phyloP scores from a whole-genome alignment of 2,113 vertebrate species.

The cat (Felis catus) region DNA sequence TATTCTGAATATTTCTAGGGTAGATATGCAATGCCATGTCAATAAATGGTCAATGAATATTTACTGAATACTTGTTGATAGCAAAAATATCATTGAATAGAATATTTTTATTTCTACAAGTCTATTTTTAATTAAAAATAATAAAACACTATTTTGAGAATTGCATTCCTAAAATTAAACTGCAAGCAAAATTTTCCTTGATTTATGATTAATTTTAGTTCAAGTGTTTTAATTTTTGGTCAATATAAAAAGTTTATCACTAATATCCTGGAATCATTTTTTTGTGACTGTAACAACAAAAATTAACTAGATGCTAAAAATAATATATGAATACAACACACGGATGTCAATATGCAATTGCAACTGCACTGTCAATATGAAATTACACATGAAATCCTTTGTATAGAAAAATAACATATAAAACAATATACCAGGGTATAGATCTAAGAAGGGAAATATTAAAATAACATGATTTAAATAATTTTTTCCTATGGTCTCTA shows the following conservation, averaged over 20 bases:
- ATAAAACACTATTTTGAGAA: slow-evolving; percentile 6
- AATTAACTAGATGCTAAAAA: neutral
- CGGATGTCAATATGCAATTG: neutral
- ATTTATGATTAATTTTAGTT: neutral
- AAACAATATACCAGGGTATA: neutral
- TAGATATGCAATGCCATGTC: neutral
- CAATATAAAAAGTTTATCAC: neutral
- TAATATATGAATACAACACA: neutral
- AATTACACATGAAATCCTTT: neutral
- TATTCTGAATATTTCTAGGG: neutral
- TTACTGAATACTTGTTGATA: neutral
- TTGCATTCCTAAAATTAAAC: neutral
- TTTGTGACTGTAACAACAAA: neutral
- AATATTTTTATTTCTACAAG: neutral
- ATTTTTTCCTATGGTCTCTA: neutral
- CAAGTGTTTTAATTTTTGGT: neutral
- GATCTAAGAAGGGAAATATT: neutral
- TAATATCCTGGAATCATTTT: neutral
- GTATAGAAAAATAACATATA: neutral
- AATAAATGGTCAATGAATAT: neutral
- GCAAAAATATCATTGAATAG: neutral
- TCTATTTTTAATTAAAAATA: neutral
- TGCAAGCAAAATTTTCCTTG: neutral
- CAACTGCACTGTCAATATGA: neutral
- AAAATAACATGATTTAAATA: neutral